Evolutionary conservation across 1,140 invertebrate species (phyloP).

Genomic region (Anastrepha obliqua): DNA sequence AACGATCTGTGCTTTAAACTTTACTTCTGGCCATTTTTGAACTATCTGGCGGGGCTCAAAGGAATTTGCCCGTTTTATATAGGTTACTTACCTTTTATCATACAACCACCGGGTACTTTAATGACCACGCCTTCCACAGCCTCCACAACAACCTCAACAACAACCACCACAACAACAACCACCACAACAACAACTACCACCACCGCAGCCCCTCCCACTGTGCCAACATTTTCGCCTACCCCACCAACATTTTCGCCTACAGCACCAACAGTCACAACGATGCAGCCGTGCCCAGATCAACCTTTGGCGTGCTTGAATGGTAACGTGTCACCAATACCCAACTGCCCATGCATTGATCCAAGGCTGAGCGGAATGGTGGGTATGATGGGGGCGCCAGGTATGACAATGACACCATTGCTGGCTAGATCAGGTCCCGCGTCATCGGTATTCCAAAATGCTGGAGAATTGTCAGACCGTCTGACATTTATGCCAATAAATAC

Average conservation of each 20-base stretch:
- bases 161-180: constrained; percentile 60
- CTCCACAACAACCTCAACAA: constrained; percentile 55
- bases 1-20: constrained; percentile 70
- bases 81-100: constrained; percentile 69
- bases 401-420: neutral
- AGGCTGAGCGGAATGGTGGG: constrained; percentile 58
- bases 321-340: constrained; percentile 63
- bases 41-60: constrained; percentile 70
- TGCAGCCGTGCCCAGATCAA: constrained; percentile 63
- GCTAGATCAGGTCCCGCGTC: neutral
- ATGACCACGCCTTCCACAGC: constrained; percentile 56
- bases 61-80: constrained; percentile 69
- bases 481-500: neutral
- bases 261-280: constrained; percentile 60
- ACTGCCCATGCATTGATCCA: constrained; percentile 72
- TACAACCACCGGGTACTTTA: constrained; percentile 60
- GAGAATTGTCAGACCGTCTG: neutral
- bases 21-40: constrained; percentile 71
- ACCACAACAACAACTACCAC: constrained; percentile 53
- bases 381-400: neutral
- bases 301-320: constrained; percentile 67
- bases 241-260: constrained; percentile 59
- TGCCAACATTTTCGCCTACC: constrained; percentile 54
- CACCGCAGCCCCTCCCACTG: constrained; percentile 51
- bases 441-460: neutral